These are phyloP conservation scores for Lathamus discolor DNA, from an alignment of 2,113 vertebrate genomes.

Conservation along the genomic window DNA sequence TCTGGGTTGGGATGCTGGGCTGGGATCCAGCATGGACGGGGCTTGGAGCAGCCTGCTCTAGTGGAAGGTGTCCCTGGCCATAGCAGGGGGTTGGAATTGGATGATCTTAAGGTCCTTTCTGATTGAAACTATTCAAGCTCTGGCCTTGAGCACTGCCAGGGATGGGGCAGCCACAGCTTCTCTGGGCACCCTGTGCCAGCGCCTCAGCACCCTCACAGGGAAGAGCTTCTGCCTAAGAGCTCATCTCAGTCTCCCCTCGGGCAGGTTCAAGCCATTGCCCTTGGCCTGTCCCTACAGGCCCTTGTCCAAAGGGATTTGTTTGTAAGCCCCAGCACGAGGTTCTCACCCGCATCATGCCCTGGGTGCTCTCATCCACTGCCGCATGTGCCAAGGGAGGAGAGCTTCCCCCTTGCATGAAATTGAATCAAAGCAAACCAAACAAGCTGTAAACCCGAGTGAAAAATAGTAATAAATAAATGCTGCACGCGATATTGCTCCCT, in stretches of 20 bases:
- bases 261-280: background rate
- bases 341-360: background rate
- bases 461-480: background rate
- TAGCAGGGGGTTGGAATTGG: background rate
- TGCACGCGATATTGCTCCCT: background rate
- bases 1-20: background rate
- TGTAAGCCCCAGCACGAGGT: rapidly evolving
- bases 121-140: background rate
- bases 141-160: background rate
- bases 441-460: background rate
- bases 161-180: background rate
- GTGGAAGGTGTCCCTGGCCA: background rate
- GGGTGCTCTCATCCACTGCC: background rate
- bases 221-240: background rate
- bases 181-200: background rate
- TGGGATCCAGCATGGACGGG: background rate
- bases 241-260: background rate
- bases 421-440: background rate
- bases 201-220: too few relatives aligned
- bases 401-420: background rate
- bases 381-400: background rate
- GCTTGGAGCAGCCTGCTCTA: background rate
- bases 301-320: background rate
- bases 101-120: background rate
- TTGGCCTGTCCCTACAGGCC: background rate